Base-by-base conservation (phyloP, 2,113 vertebrate genomes). In the Trogon melanurus region DNA sequence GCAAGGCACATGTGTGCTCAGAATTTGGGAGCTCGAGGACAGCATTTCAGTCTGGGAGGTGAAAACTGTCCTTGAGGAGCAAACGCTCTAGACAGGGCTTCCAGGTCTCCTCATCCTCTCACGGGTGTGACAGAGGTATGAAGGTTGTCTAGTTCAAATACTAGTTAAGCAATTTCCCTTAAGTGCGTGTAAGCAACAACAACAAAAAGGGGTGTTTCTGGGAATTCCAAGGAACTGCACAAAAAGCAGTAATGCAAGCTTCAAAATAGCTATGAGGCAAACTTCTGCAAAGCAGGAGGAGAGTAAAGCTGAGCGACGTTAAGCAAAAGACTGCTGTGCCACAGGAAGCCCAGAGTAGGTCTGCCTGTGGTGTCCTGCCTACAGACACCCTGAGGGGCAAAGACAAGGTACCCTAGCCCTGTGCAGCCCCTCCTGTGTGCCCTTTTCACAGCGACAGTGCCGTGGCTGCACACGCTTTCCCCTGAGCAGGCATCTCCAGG, bases 1-100 rank as follows among this genome's bases (percentile, higher is more conserved):
- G 4, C 1, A 20, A 30, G 66, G 41, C 6, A 32, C 0, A 0
- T 0, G 1, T 0, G 0, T 53, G 44, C 38, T 47, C 8, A 7
- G 15, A 34, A 11, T 53, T 67, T 85, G 71, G 79, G 64, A 76
- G 23, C 34, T 15, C 1, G 1, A 53, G 51, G 54, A 34, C 10
- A 20, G 18, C 0, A 1, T 41, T 58, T 67, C 19, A 20, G 25
- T 51, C 44, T 10, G 34, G 7, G 2, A 16, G 36, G 36, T 36
- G 36, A 36, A 36, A 36, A 36, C 36, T 7, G 3, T 8, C 10
- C 57, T 12, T 36, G 70, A 29, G 60, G 51, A n/a, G 38, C 7
- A 58, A 36, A 36, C 36, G 36, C 36, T 36, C 36, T 36, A 36
- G 36, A 36, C 3, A 10, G 21, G 22, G 57, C 3, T 85, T 61